Conservation (phyloP, 2,888 invertebrate genomes). For the Entomobrya multifasciata region DNA sequence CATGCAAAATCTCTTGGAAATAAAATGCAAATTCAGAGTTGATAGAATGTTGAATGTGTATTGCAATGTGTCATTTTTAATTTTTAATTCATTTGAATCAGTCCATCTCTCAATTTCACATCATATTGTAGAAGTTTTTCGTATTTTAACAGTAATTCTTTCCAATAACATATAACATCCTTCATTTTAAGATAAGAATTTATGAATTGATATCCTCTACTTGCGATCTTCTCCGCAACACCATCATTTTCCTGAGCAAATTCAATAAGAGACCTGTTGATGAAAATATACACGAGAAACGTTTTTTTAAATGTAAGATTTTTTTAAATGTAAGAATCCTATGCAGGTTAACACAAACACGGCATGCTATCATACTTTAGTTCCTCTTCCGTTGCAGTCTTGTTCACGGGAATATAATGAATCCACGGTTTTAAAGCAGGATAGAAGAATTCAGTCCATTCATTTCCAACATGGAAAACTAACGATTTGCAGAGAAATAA, state of each 20-base stretch:
- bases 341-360: too few relatives aligned
- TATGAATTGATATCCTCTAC: conserved; percentile 90
- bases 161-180: conserved; percentile 94
- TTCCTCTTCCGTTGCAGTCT: conserved; percentile 86
- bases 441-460: conserved; percentile 98
- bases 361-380: conserved; percentile 85
- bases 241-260: conserved; percentile 90
- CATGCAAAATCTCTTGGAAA: too few relatives aligned
- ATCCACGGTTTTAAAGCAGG: conserved; percentile 95
- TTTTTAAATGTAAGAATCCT: too few relatives aligned
- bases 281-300: background rate
- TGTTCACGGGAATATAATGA: conserved; percentile 94
- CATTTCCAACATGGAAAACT: conserved; percentile 95
- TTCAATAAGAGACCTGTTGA: conserved; percentile 83
- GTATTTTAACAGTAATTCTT: conserved; percentile 75
- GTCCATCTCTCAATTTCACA: conserved; percentile 29
- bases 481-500: conserved; percentile 95
- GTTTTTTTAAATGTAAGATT: conserved; percentile 16
- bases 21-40: too few relatives aligned
- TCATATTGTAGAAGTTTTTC: conserved; percentile 31
- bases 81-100: conserved; percentile 31
- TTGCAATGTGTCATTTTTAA: too few relatives aligned
- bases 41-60: background rate
- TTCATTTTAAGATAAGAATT: conserved; percentile 90
- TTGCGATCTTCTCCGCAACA: conserved; percentile 89